Percentiles rank a stretch among this genome's conserved stretches.
Evolutionary conservation across 1,140 invertebrate species (phyloP).

Genomic region (Scaptodrosophila lebanonensis): DNA sequence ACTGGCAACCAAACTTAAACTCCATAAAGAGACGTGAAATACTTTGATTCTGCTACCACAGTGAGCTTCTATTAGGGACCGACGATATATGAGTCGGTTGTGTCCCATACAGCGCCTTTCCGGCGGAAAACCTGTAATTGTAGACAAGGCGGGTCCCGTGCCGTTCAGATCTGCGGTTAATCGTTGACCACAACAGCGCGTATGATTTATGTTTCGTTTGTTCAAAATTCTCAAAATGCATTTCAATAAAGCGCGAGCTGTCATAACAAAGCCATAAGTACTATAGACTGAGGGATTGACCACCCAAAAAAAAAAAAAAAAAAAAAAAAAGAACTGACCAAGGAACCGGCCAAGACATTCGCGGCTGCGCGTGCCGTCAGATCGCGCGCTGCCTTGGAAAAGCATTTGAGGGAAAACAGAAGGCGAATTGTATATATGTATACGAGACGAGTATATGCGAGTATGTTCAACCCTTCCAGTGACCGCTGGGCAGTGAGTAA

Average conservation of each 20-base stretch:
- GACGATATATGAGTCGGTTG: too few species aligned
- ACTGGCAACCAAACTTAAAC: too few species aligned
- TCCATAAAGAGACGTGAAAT: too few species aligned
- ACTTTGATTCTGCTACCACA: too few species aligned
- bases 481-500: constrained; percentile 46
- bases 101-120: too few species aligned
- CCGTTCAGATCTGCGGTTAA: too few species aligned
- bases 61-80: too few species aligned
- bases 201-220: constrained; percentile 31
- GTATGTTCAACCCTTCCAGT: constrained; percentile 36
- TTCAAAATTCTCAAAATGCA: constrained; percentile 29
- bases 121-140: too few species aligned
- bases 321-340: constrained; percentile 14
- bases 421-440: too few species aligned
- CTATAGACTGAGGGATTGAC: not conserved
- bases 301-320: constrained; percentile 8
- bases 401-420: not conserved
- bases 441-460: not conserved
- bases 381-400: constrained; percentile 8
- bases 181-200: constrained; percentile 8
- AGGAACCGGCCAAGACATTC: too few species aligned
- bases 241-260: constrained; percentile 34
- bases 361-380: not conserved
- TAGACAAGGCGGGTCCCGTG: too few species aligned
- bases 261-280: not conserved